Evolutionary conservation across 2,888 invertebrate species (phyloP).

Genomic region (Andrena haemorrhoa): DNA sequence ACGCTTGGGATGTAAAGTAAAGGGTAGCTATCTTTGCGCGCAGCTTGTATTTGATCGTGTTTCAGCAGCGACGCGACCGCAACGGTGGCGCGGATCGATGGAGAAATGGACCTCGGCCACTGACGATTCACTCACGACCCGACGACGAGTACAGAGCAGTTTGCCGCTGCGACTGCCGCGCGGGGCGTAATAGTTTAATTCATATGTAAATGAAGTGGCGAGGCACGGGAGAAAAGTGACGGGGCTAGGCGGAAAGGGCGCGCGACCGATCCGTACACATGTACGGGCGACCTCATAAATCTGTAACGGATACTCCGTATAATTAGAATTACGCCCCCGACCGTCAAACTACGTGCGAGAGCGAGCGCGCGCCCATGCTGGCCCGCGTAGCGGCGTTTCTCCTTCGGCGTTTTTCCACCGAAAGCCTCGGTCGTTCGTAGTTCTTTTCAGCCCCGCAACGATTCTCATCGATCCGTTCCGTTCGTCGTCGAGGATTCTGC

Average conservation of each 20-base stretch:
- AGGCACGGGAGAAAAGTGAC: conserved; percentile 64
- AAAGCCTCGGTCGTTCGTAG: no score
- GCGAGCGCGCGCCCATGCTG: no score
- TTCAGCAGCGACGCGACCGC: background rate
- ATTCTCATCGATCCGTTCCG: no score
- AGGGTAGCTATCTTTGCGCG: conserved; percentile 52
- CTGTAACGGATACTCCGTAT: conserved; percentile 82
- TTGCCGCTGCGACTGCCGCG: conserved; percentile 35
- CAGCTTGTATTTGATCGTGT: background rate
- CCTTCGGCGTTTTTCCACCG: background rate
- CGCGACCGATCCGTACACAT: conserved; percentile 68
- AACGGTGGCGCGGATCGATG: background rate
- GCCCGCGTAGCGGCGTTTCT: background rate
- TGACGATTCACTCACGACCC: no score
- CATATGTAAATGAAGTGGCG: conserved; percentile 81
- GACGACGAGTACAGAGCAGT: conserved; percentile 15
- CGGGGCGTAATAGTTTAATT: conserved; percentile 81
- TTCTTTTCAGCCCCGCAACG: no score
- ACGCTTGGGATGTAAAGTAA: conserved; percentile 63
- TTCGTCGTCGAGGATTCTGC: no score
- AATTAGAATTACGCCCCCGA: conserved; percentile 80
- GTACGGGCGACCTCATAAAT: conserved; percentile 80
- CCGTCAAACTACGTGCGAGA: conserved; percentile 60
- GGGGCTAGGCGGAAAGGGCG: conserved; percentile 48
- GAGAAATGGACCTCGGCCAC: background rate